Conservation (phyloP, 1,140 invertebrate genomes). For the Atta cephalotes region DNA sequence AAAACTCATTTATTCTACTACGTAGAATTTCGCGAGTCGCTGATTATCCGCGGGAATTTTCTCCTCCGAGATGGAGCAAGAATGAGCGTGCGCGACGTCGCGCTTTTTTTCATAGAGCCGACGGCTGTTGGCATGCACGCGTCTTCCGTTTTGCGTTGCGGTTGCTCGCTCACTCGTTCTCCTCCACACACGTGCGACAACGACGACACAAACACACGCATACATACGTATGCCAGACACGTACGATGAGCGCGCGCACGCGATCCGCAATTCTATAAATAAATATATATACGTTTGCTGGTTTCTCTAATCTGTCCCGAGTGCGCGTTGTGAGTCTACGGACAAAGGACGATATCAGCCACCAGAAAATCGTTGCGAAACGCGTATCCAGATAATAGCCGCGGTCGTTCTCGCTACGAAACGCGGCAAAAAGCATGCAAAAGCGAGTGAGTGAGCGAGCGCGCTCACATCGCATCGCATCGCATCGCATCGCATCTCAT, state of each 20-base stretch:
- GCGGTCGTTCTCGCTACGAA: background rate
- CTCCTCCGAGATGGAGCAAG: constrained; percentile 19
- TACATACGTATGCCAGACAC: constrained; percentile 1
- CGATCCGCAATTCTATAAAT: constrained; percentile 79
- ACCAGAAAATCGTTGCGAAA: constrained; percentile 71
- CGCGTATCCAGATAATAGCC: constrained; percentile 27
- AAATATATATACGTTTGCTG: constrained; percentile 68
- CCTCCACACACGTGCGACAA: background rate
- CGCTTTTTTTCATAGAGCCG: constrained; percentile 52
- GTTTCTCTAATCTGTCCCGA: constrained; percentile 74
- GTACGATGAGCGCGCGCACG: constrained; percentile 28
- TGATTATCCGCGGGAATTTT: constrained; percentile 13
- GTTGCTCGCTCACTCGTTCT: constrained; percentile 30
- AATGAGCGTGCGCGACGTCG: constrained; percentile 16
- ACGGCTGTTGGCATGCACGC: constrained; percentile 64
- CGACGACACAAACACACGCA: background rate
- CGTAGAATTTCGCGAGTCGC: constrained; percentile 14
- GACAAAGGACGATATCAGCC: constrained; percentile 74
- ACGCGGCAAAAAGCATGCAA: background rate
- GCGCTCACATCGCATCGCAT: background rate
- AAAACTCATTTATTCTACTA: background rate
- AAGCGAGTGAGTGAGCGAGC: background rate
- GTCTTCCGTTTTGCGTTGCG: constrained; percentile 71
- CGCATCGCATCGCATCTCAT: background rate
- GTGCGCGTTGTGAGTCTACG: constrained; percentile 57